Evolutionary conservation across 1,140 invertebrate genomes (phyloP).

Genomic region (Tribolium madens): DNA sequence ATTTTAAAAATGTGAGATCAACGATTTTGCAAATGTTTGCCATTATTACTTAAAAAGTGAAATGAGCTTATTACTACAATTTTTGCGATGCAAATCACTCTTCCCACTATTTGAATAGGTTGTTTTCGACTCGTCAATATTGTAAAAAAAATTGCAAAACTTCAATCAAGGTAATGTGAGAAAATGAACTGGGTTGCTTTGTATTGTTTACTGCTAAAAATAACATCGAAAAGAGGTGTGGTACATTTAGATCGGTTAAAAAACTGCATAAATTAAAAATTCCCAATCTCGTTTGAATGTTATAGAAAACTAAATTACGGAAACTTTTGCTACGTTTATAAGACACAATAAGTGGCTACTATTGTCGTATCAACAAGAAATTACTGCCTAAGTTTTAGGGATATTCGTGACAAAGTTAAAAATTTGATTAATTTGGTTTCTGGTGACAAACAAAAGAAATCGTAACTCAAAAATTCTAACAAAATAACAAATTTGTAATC

Average conservation of each 20-base stretch:
- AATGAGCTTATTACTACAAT: not conserved
- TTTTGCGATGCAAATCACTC: not conserved
- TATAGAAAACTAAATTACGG: not conserved
- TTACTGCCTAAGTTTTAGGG: no score
- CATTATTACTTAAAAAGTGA: constrained; percentile 5
- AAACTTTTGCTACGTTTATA: not conserved
- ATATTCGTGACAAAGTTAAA: no score
- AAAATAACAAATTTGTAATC: no score
- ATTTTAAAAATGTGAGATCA: not conserved
- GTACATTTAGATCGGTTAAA: constrained; percentile 13
- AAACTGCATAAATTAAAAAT: constrained; percentile 8
- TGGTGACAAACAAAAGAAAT: no score
- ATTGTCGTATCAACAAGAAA: no score
- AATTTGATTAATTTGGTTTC: no score
- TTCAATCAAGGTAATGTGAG: constrained; percentile 17
- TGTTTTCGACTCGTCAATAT: not conserved
- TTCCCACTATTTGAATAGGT: not conserved
- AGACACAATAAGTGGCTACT: no score
- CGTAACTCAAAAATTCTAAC: no score
- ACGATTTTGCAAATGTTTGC: constrained; percentile 2
- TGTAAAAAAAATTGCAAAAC: constrained; percentile 7
- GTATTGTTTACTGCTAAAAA: constrained; percentile 4
- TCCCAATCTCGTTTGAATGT: not conserved
- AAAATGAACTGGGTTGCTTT: not conserved
- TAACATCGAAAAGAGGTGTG: not conserved